phyloP scores from a whole-genome alignment of 2,797 vertebrate species.

The Neomorphus geoffroyi region DNA sequence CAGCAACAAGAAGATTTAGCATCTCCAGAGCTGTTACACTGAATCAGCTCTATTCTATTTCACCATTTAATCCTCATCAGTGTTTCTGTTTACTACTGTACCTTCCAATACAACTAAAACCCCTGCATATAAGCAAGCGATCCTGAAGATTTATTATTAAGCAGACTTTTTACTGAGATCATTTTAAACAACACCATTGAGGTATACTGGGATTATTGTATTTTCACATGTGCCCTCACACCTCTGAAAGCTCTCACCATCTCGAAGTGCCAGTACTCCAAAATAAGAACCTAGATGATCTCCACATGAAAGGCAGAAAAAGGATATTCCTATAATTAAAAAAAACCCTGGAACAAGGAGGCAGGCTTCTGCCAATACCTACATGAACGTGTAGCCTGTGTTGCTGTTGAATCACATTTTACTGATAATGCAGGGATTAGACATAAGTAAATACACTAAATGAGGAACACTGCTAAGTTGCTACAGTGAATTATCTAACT shows the following conservation, averaged over 20 bases:
- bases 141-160: not conserved
- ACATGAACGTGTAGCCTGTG: not conserved
- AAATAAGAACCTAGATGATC: not conserved
- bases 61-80: not conserved
- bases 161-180: not conserved
- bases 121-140: not conserved
- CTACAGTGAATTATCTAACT: not conserved
- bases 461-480: not conserved
- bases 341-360: not conserved
- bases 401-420: not conserved
- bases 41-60: not conserved
- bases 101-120: not conserved
- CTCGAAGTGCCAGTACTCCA: not conserved
- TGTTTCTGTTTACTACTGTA: not conserved
- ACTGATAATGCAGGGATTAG: constrained; percentile 8
- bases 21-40: not conserved
- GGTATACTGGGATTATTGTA: not conserved
- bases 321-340: not conserved
- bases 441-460: not conserved
- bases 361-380: not conserved
- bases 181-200: not conserved
- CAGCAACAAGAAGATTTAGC: not conserved
- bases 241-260: not conserved
- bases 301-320: not conserved
- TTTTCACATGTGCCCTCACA: not conserved